phyloP scores from a whole-genome alignment of 2,888 invertebrate species.

The Lepeophtheirus nordmannii region DNA sequence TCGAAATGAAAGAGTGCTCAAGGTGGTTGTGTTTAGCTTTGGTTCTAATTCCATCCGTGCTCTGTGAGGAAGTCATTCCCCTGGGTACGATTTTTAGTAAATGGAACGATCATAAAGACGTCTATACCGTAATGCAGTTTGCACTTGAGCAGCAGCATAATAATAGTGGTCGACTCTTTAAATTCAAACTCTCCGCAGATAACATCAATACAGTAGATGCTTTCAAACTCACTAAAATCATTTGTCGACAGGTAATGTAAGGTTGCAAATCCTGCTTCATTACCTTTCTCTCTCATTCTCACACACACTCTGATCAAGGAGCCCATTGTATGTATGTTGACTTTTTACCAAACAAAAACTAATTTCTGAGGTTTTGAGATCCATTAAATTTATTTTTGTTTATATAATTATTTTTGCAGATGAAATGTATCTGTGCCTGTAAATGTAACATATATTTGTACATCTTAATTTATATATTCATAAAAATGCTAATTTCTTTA shows the following conservation, averaged over 20 bases:
- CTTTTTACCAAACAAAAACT: too few species aligned
- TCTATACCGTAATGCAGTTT: slow-evolving; percentile 18
- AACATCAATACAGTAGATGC: slow-evolving; percentile 23
- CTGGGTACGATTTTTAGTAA: slow-evolving; percentile 20
- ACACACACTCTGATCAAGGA: too few species aligned
- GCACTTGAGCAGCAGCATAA: slow-evolving; percentile 11
- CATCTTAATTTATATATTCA: too few species aligned
- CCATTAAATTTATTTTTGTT: too few species aligned
- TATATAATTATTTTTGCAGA: too few species aligned
- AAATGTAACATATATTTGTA: too few species aligned
- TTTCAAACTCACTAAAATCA: slow-evolving; percentile 22
- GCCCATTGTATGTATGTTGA: too few species aligned
- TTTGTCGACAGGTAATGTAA: slow-evolving; percentile 19
- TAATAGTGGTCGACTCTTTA: neutral
- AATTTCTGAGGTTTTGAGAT: too few species aligned
- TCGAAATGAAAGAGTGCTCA: neutral
- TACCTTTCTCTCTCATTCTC: neutral
- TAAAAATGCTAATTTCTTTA: too few species aligned
- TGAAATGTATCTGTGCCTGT: too few species aligned
- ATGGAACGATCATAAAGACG: slow-evolving; percentile 12
- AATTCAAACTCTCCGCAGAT: slow-evolving; percentile 21
- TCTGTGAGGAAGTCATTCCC: slow-evolving; percentile 28
- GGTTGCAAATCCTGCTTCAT: neutral
- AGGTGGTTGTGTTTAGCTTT: neutral
- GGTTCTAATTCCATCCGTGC: neutral